A percentile compares a stretch with the other conserved stretches of the same genome.
Evolutionary conservation across 2,888 invertebrate genomes (phyloP).

Genomic region (Pristionchus arcanus): DNA sequence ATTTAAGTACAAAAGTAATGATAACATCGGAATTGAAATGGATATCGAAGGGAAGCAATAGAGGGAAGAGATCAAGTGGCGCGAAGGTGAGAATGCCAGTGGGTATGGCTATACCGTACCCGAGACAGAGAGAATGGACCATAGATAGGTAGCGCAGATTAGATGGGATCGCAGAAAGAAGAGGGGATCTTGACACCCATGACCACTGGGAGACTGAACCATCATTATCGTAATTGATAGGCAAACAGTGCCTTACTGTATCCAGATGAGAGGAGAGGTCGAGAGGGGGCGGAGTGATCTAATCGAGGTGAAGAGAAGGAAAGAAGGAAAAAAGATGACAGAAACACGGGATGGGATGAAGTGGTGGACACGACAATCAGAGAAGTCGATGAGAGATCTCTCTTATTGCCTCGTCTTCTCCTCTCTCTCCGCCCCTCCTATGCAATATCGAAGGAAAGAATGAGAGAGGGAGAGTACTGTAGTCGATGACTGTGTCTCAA

Average conservation of each 20-base stretch:
- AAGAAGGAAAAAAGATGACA: conserved; percentile 38
- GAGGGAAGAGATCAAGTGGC: conserved; percentile 1
- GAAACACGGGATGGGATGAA: conserved; percentile 49
- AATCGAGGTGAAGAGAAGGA: background rate
- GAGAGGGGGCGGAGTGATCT: conserved; percentile 30
- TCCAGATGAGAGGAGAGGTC: conserved; percentile 28
- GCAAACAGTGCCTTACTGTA: conserved; percentile 31
- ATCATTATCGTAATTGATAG: conserved; percentile 52
- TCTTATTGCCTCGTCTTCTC: conserved; percentile 1
- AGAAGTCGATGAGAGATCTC: conserved; percentile 20
- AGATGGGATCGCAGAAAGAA: background rate
- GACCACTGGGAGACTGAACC: background rate
- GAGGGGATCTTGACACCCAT: background rate
- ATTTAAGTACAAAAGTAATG: background rate
- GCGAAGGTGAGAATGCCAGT: background rate
- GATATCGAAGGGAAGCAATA: background rate
- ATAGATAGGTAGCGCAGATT: background rate
- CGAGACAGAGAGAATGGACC: background rate
- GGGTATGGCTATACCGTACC: background rate
- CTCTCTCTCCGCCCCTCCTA: conserved; percentile 40
- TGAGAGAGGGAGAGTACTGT: conserved; percentile 30
- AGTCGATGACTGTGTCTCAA: background rate
- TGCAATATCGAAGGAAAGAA: background rate
- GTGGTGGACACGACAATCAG: conserved; percentile 39
- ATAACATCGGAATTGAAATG: background rate